These are phyloP conservation scores for Margarornis squamiger DNA, from an alignment of 2,797 vertebrate species.

Conservation along the genomic window DNA sequence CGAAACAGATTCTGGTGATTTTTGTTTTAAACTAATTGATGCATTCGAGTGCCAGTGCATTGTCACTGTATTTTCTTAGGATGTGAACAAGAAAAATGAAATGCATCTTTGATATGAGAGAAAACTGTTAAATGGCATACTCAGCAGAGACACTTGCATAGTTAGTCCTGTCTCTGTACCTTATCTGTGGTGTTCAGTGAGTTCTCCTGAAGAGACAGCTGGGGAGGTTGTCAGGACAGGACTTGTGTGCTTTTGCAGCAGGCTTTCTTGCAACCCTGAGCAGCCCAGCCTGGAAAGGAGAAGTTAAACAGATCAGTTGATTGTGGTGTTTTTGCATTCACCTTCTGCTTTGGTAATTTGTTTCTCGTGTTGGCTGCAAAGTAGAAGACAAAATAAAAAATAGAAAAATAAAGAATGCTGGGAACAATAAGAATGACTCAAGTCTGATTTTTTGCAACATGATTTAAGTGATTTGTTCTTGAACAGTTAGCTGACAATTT, in stretches of 20 bases:
- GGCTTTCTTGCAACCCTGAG: neutral
- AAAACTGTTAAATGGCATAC: neutral
- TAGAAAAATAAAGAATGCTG: neutral
- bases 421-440: neutral
- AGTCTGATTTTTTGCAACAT: neutral
- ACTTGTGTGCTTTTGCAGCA: neutral
- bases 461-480: neutral
- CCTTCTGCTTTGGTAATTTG: neutral
- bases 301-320: neutral
- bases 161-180: neutral
- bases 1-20: neutral
- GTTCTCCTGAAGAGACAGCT: neutral
- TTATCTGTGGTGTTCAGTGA: neutral
- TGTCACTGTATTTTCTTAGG: neutral
- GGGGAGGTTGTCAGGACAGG: neutral
- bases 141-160: neutral
- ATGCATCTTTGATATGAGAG: neutral
- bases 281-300: neutral
- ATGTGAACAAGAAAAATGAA: neutral
- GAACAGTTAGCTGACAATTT: constrained; percentile 4
- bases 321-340: neutral
- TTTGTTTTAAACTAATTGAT: neutral
- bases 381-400: neutral
- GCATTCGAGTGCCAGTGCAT: neutral
- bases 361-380: neutral